Base-by-base conservation (phyloP, 2,797 vertebrate genomes). In the Momotus momota region DNA sequence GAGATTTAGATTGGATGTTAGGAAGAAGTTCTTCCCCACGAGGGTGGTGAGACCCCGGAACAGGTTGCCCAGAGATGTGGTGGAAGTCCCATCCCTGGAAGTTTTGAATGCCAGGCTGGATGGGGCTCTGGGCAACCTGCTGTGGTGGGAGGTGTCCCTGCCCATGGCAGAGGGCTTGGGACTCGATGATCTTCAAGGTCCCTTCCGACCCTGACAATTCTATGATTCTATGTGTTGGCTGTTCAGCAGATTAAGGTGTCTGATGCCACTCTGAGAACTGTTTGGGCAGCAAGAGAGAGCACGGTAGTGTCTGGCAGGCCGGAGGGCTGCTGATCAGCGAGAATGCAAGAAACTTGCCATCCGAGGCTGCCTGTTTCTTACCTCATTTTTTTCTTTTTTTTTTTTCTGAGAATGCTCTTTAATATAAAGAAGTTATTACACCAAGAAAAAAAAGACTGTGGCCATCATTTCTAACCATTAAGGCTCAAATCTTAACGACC, bases 401-500 rank as follows among this genome's bases (percentile, higher is more conserved):
- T 49, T 52, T 70, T 64, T 79, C 74, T 69, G 51, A 83, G 77
- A 90, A 94, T 64, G 29, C 38, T 93, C 57, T 92, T 96, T 96
- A 80, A 95, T 94, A 84, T 88, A 90, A 95, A 96, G 90, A 84
- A 88, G 83, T 67, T 93, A 87, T 93, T 90, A 81, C 51, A 67
- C 52, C 85, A 33, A 48, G 61, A 92, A 54, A 54, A 71, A 95
- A 83, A 86, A 88, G 71, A 94, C 88, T 71, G 60, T 67, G 61
- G 78, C 93, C 89, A 94, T 93, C 11, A 96, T 95, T 96, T 93
- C 81, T 90, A 92, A 77, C 77, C 92, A 94, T 94, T 95, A 96
- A 94, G 83, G 81, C 93, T 95, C 91, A 87, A 82, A 48, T 83
- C 81, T 81, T 95, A 96, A 97, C 91, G 90, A 88, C 92, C 92